A percentile compares a stretch with the other conserved stretches of the same genome.
Evolutionary conservation across 1,140 invertebrate species (phyloP).

Genomic region (Lepidurus couesii): DNA sequence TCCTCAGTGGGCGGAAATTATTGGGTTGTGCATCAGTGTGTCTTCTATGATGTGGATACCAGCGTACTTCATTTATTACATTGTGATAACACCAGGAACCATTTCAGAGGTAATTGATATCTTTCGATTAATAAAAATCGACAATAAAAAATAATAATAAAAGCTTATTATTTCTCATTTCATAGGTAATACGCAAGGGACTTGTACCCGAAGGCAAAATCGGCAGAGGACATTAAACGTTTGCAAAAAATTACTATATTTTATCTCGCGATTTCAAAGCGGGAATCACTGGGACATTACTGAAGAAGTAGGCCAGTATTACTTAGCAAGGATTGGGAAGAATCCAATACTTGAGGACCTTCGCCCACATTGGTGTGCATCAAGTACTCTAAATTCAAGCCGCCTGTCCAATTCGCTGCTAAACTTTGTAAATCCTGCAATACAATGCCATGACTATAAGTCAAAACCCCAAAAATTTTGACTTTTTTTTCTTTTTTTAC

Average conservation of each 20-base stretch:
- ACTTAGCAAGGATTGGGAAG: neutral
- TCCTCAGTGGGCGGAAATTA: constrained; percentile 54
- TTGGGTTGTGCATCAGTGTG: constrained; percentile 54
- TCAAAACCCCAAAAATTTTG: too few species aligned
- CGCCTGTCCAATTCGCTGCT: neutral
- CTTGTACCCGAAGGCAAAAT: constrained; percentile 16
- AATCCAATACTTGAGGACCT: neutral
- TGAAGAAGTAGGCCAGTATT: neutral
- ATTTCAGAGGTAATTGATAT: constrained; percentile 41
- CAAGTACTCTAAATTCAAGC: neutral
- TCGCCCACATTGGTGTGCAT: neutral
- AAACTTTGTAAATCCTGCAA: neutral
- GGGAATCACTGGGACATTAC: neutral
- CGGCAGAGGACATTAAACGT: neutral
- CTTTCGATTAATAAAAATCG: neutral
- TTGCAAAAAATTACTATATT: neutral
- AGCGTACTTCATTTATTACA: constrained; percentile 46
- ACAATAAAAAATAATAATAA: neutral
- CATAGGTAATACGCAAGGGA: constrained; percentile 31
- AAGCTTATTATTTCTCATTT: neutral
- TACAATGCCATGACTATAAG: neutral
- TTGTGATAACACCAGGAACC: constrained; percentile 41
- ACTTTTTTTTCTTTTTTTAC: neutral
- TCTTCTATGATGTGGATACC: constrained; percentile 57
- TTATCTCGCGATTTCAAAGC: neutral